Evolutionary conservation across 2,113 vertebrate genomes (phyloP), one percentile per base, ranked within the genome.

Genomic region (Hippotragus niger): DNA sequence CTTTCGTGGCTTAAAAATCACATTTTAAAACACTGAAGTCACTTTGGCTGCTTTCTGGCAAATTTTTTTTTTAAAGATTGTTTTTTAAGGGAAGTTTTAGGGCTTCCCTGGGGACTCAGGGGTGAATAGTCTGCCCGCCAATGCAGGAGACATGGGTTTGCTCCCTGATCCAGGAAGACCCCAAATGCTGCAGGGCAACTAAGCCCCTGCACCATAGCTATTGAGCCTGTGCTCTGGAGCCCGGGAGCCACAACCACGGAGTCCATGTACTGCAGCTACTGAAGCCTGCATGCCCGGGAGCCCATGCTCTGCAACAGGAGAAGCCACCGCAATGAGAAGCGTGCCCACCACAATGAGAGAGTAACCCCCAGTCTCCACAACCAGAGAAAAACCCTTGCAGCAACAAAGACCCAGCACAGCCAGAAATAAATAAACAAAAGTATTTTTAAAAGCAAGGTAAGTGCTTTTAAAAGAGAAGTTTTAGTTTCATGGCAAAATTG

Each of bases 11-110:
- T 89, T 89, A 21, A 29, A 29, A 64, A 67, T 57, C 13, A n/a
- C 83, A 89, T 62, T 94, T 90, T 81, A 62, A 88, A 36, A 94
- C 50, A 91, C 16, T 85, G n/a, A 85, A 62, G 52, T 74, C 29
- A 47, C 55, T 71, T 55, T 50, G 58, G 17, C 62, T 71, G 36
- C 52, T 91, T 84, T 45, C 36, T 50, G 15, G 16, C 27, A 2
- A 19, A 2, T 27, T 58, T 50, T 50, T 45, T 45, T 91, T 81
- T 80, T 17, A 1, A 62, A 82, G 76, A 82, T 6, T 36, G 17
- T 52, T 91, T 91, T 36, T 52, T 62, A 29, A 52, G 7, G 52
- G 33, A 27, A 36, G 45, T 29, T 81, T 91, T 52, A 62, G 43
- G 21, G 71, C 71, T 76, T 43, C 71, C 71, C 71, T 76, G 3